A percentile compares a stretch with the other conserved stretches of the same genome.
These are phyloP conservation scores for Micrasema minimum DNA, from an alignment of 1,140 invertebrate species.

Conservation along the genomic window DNA sequence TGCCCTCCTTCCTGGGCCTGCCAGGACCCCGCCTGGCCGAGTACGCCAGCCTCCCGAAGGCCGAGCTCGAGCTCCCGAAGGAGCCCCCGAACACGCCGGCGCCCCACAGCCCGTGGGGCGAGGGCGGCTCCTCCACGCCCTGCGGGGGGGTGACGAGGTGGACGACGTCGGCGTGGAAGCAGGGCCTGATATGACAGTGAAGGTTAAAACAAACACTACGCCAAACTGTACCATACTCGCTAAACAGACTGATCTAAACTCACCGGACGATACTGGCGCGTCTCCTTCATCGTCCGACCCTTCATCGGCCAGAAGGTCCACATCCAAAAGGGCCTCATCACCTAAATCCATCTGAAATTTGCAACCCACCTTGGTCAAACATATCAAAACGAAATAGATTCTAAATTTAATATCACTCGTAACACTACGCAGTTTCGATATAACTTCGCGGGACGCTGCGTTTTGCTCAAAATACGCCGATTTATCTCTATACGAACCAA, in stretches of 20 bases:
- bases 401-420: conserved; percentile 1
- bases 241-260: conserved; percentile 13
- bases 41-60: conserved; percentile 68
- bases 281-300: conserved; percentile 62
- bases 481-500: conserved; percentile 5
- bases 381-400: conserved; percentile 58
- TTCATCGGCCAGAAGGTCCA: conserved; percentile 64
- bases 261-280: conserved; percentile 65
- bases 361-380: conserved; percentile 35
- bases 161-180: conserved; percentile 69
- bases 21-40: conserved; percentile 76
- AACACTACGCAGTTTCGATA: conserved; percentile 10
- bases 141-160: conserved; percentile 66
- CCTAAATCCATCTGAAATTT: conserved; percentile 44
- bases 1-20: conserved; percentile 75
- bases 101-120: conserved; percentile 58
- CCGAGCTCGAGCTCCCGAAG: conserved; percentile 55
- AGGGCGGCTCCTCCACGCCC: conserved; percentile 59
- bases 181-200: conserved; percentile 56
- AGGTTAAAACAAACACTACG: conserved; percentile 8
- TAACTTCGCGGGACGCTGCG: background rate
- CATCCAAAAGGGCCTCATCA: conserved; percentile 61
- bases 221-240: background rate
- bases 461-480: conserved; percentile 2
- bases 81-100: conserved; percentile 58